Base-by-base conservation (phyloP, 2,113 vertebrate genomes). In the Grus americana region DNA sequence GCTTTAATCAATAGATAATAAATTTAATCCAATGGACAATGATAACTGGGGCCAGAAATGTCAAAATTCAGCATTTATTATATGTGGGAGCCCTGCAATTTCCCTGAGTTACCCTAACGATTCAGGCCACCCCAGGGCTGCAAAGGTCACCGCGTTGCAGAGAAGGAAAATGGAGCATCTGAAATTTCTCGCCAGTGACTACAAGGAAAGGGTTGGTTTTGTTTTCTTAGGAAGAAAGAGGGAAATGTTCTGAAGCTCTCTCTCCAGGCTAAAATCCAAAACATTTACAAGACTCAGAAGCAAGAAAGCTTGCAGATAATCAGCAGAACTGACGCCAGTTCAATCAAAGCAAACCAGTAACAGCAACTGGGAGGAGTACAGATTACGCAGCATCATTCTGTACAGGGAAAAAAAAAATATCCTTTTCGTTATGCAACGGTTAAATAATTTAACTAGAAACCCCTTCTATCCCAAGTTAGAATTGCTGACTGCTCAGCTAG, bases 321-420 rank as follows among this genome's bases (percentile, higher is more conserved):
- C 79, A 67, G n/a, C 30, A 92, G 61, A 93, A 84, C 19, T 12
- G 87, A 96, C 27, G 74, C 63, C 88, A 75, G 73, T 75, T 91
- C 61, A 78, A 90, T 84, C 87, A 72, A 82, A 85, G 54, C 71
- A 79, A 89, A 85, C 52, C 52, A 95, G 59, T 74, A 95, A 95
- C 38, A 49, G 71, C 38, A 91, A 84, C 80, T 74, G 65, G 73
- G 59, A 83, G 34, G 74, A 73, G 75, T 38, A 58, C 30, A 67
- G 58, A 95, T 83, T 49, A 93, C 13, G 8, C 36, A 88, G 89
- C 67, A 86, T 50, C n/a, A 2, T 46, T 61, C 26, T 42, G 46
- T 20, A 84, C 3, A 40, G 55, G 55, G 9, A 52, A 71, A 42
- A 42, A 58, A 66, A 38, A 20, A 61, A 65, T 12, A 19, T 10